Conservation (phyloP, 2,113 vertebrate genomes). For the Barnardius zonarius region DNA sequence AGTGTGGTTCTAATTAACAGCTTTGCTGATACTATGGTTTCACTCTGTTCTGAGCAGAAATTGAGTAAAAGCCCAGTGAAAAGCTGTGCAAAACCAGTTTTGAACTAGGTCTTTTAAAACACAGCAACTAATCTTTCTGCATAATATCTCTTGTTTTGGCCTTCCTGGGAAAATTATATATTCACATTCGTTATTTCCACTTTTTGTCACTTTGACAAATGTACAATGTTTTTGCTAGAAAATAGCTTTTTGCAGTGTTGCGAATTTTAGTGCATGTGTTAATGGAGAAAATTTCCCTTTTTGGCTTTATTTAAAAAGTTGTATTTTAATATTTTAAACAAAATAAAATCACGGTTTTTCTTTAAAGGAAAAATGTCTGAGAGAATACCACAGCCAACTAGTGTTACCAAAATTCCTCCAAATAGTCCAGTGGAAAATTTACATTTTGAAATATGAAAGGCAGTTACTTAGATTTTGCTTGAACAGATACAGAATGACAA, state of each 20-base stretch:
- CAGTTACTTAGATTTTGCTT: not conserved
- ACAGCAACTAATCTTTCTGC: not conserved
- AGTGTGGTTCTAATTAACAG: not conserved
- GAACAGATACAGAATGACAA: not conserved
- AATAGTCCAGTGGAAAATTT: not conserved
- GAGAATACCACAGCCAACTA: not conserved
- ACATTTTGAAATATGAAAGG: not conserved
- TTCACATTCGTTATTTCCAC: not conserved
- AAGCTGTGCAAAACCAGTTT: not conserved
- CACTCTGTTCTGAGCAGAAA: not conserved
- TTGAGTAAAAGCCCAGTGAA: not conserved
- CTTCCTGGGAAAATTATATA: not conserved
- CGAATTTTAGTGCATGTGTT: not conserved
- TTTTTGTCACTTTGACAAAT: not conserved
- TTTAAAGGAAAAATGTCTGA: not conserved
- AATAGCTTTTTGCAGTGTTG: not conserved
- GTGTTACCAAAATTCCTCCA: not conserved
- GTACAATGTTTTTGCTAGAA: not conserved
- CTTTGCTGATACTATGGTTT: not conserved
- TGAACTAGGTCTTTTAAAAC: not conserved
- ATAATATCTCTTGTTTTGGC: not conserved
- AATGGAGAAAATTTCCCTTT: not conserved
- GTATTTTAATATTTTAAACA: not conserved
- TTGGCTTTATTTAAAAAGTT: not conserved
- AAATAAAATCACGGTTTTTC: not conserved